These are phyloP conservation scores for Sebastes hubbsi DNA, from an alignment of 2,797 vertebrate species.

Conservation along the genomic window DNA sequence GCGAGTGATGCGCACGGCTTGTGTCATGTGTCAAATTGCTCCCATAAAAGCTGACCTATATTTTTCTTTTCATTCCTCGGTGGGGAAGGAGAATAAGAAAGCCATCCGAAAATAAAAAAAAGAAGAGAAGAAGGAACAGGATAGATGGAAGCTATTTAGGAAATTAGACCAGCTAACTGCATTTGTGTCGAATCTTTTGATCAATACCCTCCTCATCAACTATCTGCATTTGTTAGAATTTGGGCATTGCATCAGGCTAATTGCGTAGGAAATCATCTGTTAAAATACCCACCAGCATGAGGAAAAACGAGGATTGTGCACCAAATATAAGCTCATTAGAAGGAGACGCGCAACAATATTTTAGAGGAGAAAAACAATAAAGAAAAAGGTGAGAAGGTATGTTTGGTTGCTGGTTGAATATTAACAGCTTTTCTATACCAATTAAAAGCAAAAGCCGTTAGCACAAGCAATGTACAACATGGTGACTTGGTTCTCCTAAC, in stretches of 20 bases:
- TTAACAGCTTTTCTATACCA: constrained; percentile 65
- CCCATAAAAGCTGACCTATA: constrained; percentile 79
- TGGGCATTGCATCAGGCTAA: constrained; percentile 32
- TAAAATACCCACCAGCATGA: constrained; percentile 34
- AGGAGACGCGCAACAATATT: constrained; percentile 33
- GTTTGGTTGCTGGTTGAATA: constrained; percentile 64
- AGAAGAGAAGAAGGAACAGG: constrained; percentile 18
- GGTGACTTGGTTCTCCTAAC: constrained; percentile 31
- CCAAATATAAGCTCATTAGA: constrained; percentile 66
- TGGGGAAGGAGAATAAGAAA: constrained; percentile 39
- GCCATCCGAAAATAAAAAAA: constrained; percentile 10
- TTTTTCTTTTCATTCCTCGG: constrained; percentile 61
- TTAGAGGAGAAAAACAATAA: constrained; percentile 38
- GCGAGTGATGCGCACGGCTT: constrained; percentile 65
- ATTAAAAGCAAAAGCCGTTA: constrained; percentile 61
- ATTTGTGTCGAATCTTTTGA: constrained; percentile 43
- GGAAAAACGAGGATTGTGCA: not conserved
- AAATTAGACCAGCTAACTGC: constrained; percentile 47
- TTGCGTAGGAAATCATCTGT: constrained; percentile 40
- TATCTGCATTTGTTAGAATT: constrained; percentile 32
- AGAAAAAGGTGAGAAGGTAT: constrained; percentile 32
- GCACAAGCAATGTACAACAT: too few species aligned
- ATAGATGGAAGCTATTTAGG: constrained; percentile 57
- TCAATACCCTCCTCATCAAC: constrained; percentile 43
- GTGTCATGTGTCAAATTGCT: constrained; percentile 78